Base-by-base conservation (phyloP, 2,113 vertebrate genomes). In the Setophaga petechia region DNA sequence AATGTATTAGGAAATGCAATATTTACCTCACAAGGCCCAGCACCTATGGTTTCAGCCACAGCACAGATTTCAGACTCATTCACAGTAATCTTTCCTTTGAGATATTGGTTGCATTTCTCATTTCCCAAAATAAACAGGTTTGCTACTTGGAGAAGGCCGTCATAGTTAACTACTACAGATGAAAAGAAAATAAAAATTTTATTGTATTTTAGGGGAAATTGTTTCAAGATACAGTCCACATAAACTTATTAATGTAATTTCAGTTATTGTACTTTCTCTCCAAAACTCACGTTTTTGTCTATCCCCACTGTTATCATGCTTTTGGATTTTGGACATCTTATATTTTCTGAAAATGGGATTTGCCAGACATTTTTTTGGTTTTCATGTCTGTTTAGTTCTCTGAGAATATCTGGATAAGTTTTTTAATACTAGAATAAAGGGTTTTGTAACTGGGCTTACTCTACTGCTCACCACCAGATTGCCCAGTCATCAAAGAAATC, bases 1-100 rank as follows among this genome's bases (percentile, higher is more conserved):
- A 47, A 41, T 51, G 6, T 35, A 37, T 79, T 82, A 62, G 6
- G 35, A 85, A 52, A 49, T 39, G 6, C 9, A 23, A 6, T 83
- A 54, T 93, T 98, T 98, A 99, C 99, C 99, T 99, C 99, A 90
- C 99, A 99, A 72, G 99, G 99, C 76, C 99, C 99, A 92, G 99
- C 94, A 87, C 96, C 98, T n/a, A 98, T 97, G 52, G 98, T 98
- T 94, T 97, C 98, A 58, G 99, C 99, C 41, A 98, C 99, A 51
- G 99, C 99, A 94, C 99, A 99, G 94, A 99, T 98, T 98, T 99
- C 99, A 80, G 98, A 98, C 55, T 99, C 98, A 89, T 98, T 99
- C 93, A 99, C 98, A 54, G 97, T 98, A 87, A 99, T 97, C 90
- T 97, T 99, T 46, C 99, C 98, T 96, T 98, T 98, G 95, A 99